Evolutionary conservation across 2,113 vertebrate genomes (phyloP).

Genomic region (Eleginops maclovinus): DNA sequence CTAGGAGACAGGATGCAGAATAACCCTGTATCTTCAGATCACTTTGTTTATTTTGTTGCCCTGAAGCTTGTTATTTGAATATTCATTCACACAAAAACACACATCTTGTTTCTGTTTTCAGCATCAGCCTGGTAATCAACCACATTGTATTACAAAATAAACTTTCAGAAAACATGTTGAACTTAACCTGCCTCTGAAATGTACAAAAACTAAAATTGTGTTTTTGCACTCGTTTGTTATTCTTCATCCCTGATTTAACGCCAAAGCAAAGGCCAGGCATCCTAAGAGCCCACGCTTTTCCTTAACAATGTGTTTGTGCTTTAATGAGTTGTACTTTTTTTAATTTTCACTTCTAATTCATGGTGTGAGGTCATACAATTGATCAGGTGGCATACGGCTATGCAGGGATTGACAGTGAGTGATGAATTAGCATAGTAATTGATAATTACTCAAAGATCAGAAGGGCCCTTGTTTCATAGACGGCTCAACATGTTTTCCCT

Average conservation of each 20-base stretch:
- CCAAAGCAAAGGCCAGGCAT: constrained; percentile 2
- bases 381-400: constrained; percentile 42
- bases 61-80: neutral
- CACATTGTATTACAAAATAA: neutral
- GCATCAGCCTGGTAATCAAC: neutral
- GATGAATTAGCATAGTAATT: constrained; percentile 82
- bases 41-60: constrained; percentile 1
- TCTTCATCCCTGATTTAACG: constrained; percentile 21
- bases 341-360: constrained; percentile 28
- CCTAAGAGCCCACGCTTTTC: neutral
- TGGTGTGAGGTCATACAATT: constrained; percentile 30
- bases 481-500: constrained; percentile 78
- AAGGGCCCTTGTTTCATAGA: constrained; percentile 76
- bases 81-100: neutral
- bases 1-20: constrained; percentile 40
- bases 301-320: constrained; percentile 5
- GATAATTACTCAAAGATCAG: constrained; percentile 83
- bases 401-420: constrained; percentile 61
- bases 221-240: neutral
- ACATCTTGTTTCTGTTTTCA: neutral
- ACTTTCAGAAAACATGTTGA: constrained; percentile 7
- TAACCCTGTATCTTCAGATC: constrained; percentile 6
- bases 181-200: constrained; percentile 6
- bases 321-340: constrained; percentile 1
- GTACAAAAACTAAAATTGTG: neutral